Conservation (phyloP, 1,140 invertebrate genomes). For the Cydia fagiglandana region DNA sequence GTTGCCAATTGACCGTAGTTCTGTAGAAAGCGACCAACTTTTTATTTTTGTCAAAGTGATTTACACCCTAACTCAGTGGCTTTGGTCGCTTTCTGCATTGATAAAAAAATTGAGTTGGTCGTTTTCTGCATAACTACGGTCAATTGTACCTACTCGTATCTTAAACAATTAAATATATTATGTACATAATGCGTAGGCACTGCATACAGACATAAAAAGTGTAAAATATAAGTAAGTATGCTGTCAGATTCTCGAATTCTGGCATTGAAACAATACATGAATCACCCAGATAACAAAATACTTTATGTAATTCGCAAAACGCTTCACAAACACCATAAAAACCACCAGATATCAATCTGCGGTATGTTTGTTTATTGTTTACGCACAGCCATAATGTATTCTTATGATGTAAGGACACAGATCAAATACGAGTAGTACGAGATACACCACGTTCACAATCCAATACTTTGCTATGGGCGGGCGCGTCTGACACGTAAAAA, state of each 20-base stretch:
- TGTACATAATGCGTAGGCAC: background rate
- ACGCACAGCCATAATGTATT: slow-evolving; percentile 24
- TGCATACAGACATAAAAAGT: background rate
- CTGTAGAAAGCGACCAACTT: too few species aligned
- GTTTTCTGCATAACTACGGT: too few species aligned
- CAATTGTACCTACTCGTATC: too few species aligned
- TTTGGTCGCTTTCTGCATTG: too few species aligned
- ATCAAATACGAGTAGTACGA: background rate
- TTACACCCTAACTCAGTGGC: too few species aligned
- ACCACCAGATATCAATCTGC: slow-evolving; percentile 29
- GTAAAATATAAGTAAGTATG: background rate
- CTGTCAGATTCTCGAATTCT: background rate
- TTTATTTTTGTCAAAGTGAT: too few species aligned
- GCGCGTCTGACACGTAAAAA: too few species aligned
- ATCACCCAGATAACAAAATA: slow-evolving; percentile 39
- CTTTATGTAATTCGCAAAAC: slow-evolving; percentile 43
- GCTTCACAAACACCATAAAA: slow-evolving; percentile 38
- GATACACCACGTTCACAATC: background rate
- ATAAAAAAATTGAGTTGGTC: too few species aligned
- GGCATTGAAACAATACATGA: slow-evolving; percentile 3
- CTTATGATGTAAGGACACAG: slow-evolving; percentile 7
- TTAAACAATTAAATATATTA: too few species aligned
- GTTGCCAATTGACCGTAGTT: too few species aligned
- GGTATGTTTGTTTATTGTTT: slow-evolving; percentile 31
- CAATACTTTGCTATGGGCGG: too few species aligned